Conservation (phyloP, 2,888 invertebrate genomes). For the Melinopterus prodromus region DNA sequence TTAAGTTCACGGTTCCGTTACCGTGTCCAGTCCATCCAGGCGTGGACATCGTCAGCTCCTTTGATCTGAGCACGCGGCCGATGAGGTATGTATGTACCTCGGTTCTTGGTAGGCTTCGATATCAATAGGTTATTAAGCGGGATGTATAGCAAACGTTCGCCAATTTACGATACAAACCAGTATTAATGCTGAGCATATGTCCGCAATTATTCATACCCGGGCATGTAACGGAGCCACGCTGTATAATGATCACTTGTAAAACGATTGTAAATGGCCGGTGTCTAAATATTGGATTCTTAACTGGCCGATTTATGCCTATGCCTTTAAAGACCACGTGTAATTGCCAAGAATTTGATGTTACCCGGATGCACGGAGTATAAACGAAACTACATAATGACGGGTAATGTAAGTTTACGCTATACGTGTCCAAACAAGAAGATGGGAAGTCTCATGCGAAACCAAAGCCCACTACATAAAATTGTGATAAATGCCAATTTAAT, state of each 20-base stretch:
- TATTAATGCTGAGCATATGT: conserved; percentile 4
- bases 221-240: neutral
- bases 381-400: neutral
- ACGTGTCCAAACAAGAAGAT: too few species aligned
- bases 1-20: conserved; percentile 32
- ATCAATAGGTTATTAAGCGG: conserved; percentile 4
- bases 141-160: neutral
- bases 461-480: neutral
- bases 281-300: neutral
- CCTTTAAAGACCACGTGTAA: neutral
- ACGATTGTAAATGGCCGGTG: neutral
- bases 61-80: neutral
- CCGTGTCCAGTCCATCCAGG: conserved; percentile 17
- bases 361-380: neutral
- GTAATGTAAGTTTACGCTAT: neutral
- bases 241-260: neutral
- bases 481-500: neutral
- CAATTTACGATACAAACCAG: conserved; percentile 4
- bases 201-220: neutral
- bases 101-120: neutral
- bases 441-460: neutral
- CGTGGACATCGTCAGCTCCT: conserved; percentile 21
- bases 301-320: neutral
- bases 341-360: neutral
- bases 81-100: neutral